phyloP scores from a whole-genome alignment of 2,113 vertebrate genomes.

The Chloropsis cyanopogon region DNA sequence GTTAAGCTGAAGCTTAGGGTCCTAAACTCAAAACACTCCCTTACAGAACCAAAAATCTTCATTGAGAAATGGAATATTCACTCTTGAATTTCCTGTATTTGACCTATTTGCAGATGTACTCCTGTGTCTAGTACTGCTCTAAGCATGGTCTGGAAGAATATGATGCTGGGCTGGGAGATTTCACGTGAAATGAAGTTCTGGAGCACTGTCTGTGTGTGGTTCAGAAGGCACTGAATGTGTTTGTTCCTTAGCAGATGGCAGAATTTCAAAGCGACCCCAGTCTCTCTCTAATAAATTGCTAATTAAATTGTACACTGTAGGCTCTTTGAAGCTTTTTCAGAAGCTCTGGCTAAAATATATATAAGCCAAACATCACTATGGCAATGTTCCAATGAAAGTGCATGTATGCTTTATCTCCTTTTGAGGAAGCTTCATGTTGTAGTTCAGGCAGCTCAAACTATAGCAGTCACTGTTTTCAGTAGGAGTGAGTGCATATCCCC shows the following conservation, averaged over 20 bases:
- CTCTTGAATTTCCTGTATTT: background rate
- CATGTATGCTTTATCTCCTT: background rate
- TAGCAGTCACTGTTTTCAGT: background rate
- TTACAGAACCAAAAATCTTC: background rate
- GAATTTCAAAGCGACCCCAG: background rate
- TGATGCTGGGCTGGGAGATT: background rate
- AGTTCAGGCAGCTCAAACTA: background rate
- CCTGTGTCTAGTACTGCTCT: background rate
- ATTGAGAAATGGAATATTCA: background rate
- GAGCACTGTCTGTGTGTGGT: background rate
- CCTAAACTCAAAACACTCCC: background rate
- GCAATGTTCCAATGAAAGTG: background rate
- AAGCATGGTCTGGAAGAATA: background rate
- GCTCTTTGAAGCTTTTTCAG: conserved; percentile 48
- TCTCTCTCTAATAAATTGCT: conserved; percentile 16
- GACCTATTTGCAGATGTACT: background rate
- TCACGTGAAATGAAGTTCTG: background rate
- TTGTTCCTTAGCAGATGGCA: conserved; percentile 32
- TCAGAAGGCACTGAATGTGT: background rate
- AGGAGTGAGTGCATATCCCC: background rate
- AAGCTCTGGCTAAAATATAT: conserved; percentile 7
- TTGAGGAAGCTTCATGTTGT: background rate
- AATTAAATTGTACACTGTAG: conserved; percentile 29
- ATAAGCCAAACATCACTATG: background rate
- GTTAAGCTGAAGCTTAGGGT: background rate